phyloP scores from a whole-genome alignment of 2,113 vertebrate genomes.

The Genyomyrus donnyi region DNA sequence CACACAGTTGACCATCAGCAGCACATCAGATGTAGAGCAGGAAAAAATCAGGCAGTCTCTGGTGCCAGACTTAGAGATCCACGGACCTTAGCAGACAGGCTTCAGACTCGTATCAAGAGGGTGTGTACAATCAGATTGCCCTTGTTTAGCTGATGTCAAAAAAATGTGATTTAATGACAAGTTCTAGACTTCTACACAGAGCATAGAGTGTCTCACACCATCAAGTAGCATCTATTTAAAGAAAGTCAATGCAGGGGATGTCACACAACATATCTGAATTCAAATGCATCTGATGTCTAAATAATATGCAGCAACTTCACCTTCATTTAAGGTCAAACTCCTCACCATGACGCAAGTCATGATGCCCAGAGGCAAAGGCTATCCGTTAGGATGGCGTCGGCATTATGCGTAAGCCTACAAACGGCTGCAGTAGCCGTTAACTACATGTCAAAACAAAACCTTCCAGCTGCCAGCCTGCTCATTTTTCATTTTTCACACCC shows the following conservation, averaged over 20 bases:
- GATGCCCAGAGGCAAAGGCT: neutral
- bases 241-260: neutral
- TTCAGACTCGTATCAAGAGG: neutral
- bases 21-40: neutral
- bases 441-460: conserved; percentile 2
- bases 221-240: neutral
- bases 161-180: neutral
- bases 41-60: neutral
- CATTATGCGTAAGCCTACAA: neutral
- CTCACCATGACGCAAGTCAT: neutral
- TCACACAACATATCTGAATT: neutral
- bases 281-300: neutral
- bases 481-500: neutral
- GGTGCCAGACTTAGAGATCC: neutral
- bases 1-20: neutral
- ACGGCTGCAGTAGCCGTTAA: neutral
- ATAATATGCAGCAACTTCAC: neutral
- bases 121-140: neutral
- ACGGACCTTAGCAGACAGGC: neutral
- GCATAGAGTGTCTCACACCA: neutral
- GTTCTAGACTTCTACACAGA: neutral
- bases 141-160: neutral
- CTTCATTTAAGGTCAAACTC: neutral
- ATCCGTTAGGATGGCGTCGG: neutral
- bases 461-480: conserved; percentile 7